phyloP scores from a whole-genome alignment of 1,140 invertebrate species.

The Sminthurinus signatus region DNA sequence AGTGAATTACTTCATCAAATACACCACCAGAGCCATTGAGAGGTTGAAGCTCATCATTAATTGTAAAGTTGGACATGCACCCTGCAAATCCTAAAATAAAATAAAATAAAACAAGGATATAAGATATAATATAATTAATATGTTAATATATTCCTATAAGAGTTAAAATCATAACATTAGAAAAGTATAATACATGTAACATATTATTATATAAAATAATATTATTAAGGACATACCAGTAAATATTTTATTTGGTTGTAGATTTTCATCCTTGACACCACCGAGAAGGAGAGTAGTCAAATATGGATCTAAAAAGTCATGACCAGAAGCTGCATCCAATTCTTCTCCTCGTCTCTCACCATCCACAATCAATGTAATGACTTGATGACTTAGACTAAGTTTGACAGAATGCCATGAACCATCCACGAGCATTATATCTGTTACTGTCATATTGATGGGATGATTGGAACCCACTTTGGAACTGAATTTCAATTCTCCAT shows the following conservation, averaged over 20 bases:
- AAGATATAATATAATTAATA: no score
- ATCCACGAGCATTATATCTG: conserved; percentile 52
- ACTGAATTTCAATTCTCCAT: conserved; percentile 64
- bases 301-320: conserved; percentile 87
- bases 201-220: no score
- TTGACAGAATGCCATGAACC: conserved; percentile 71
- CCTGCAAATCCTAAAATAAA: conserved; percentile 65
- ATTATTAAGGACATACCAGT: conserved; percentile 31
- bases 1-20: conserved; percentile 57
- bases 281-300: conserved; percentile 70
- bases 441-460: conserved; percentile 72
- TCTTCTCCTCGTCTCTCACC: conserved; percentile 67
- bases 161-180: no score
- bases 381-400: conserved; percentile 61
- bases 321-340: conserved; percentile 71
- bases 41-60: conserved; percentile 82
- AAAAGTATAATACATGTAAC: no score
- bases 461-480: conserved; percentile 61
- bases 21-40: conserved; percentile 77
- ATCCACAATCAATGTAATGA: conserved; percentile 64
- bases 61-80: conserved; percentile 78
- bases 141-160: no score
- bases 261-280: conserved; percentile 55
- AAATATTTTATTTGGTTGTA: conserved; percentile 47
- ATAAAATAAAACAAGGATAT: background rate